A percentile compares a stretch with the other conserved stretches of the same genome.
phyloP scores from a whole-genome alignment of 2,113 vertebrate species.

The Pampusana beccarii region DNA sequence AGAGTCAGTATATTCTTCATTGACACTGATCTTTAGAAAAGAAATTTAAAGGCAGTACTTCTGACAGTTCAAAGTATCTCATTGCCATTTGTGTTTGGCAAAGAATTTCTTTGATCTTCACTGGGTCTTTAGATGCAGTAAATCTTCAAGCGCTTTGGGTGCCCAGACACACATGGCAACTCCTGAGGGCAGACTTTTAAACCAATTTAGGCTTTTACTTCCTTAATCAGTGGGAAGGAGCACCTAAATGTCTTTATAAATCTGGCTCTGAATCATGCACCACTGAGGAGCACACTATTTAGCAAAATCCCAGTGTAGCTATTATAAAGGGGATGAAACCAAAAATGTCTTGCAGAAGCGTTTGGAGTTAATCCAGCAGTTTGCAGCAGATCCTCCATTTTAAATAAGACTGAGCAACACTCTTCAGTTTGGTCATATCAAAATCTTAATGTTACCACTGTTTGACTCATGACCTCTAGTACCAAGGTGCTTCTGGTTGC shows the following conservation, averaged over 20 bases:
- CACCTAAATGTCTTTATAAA: constrained; percentile 41
- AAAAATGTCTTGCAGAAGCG: neutral
- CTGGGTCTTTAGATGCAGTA: neutral
- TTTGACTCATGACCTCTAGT: neutral
- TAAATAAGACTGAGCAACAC: neutral
- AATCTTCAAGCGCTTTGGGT: neutral
- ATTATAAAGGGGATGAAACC: neutral
- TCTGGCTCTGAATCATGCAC: constrained; percentile 14
- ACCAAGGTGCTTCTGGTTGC: neutral
- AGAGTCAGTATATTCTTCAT: neutral
- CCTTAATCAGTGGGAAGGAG: constrained; percentile 33
- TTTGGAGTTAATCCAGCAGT: neutral
- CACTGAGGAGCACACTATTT: neutral
- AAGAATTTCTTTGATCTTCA: constrained; percentile 14
- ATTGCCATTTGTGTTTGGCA: constrained; percentile 5
- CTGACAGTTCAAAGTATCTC: neutral
- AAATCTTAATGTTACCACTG: neutral
- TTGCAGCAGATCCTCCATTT: neutral
- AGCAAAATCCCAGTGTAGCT: constrained; percentile 11
- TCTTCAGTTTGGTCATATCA: neutral
- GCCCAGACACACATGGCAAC: neutral
- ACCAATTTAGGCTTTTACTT: constrained; percentile 34
- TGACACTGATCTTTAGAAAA: neutral
- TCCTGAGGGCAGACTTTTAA: constrained; percentile 23
- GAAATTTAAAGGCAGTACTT: neutral